phyloP scores from a whole-genome alignment of 2,888 invertebrate species.

The Trisateles emortualis region DNA sequence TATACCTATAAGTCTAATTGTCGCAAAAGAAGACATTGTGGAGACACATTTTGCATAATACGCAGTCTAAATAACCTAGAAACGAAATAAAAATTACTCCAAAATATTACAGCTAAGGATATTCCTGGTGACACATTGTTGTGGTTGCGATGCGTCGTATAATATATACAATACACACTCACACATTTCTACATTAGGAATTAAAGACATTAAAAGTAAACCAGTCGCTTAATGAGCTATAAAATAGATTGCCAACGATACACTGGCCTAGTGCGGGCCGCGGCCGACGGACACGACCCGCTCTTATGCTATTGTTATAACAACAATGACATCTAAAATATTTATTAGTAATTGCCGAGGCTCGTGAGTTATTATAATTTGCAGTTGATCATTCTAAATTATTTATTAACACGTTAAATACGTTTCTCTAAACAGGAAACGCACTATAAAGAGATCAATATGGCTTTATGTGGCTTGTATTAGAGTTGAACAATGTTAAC shows the following conservation, averaged over 20 bases:
- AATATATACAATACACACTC: slow-evolving; percentile 84
- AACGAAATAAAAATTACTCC: slow-evolving; percentile 52
- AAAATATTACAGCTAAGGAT: slow-evolving; percentile 66
- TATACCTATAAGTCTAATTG: slow-evolving; percentile 72
- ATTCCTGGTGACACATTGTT: slow-evolving; percentile 61
- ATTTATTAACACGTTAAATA: slow-evolving; percentile 75
- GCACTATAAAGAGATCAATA: slow-evolving; percentile 81
- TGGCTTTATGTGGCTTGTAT: slow-evolving; percentile 75
- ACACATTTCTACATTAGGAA: slow-evolving; percentile 85
- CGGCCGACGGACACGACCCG: slow-evolving; percentile 50
- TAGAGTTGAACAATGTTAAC: slow-evolving; percentile 65
- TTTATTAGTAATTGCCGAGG: slow-evolving; percentile 71
- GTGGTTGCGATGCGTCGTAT: slow-evolving; percentile 72
- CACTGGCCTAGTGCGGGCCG: slow-evolving; percentile 78
- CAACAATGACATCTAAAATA: slow-evolving; percentile 69
- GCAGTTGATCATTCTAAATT: slow-evolving; percentile 72
- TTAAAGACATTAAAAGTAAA: slow-evolving; percentile 78
- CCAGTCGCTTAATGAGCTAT: slow-evolving; percentile 85
- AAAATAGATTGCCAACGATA: slow-evolving; percentile 83
- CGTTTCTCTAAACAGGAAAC: slow-evolving; percentile 59
- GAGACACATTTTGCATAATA: slow-evolving; percentile 65
- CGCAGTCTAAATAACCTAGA: slow-evolving; percentile 56
- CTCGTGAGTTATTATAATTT: slow-evolving; percentile 70
- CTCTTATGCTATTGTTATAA: slow-evolving; percentile 59
- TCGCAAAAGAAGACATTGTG: slow-evolving; percentile 78